Conservation (phyloP, 2,797 vertebrate genomes). For the Nyctalus aviator region DNA sequence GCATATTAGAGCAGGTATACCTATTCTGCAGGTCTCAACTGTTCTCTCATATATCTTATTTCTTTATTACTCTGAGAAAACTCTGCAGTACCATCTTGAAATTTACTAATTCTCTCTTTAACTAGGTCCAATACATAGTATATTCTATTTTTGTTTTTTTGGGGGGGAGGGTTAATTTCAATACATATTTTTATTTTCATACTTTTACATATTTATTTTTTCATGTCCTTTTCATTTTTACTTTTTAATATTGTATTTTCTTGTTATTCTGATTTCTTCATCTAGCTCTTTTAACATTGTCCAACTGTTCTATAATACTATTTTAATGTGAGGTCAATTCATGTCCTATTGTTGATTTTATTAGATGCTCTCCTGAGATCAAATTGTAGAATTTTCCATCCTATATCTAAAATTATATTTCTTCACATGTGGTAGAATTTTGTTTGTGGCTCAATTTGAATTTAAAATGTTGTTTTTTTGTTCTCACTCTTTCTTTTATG, state of each 20-base stretch:
- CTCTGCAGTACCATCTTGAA: not conserved
- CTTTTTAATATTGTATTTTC: not conserved
- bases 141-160: not conserved
- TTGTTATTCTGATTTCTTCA: not conserved
- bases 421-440: not conserved
- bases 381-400: not conserved
- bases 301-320: not conserved
- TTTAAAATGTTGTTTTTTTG: not conserved
- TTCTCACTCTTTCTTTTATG: conserved; percentile 9
- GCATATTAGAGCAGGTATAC: not conserved
- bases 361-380: not conserved
- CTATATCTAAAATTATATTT: not conserved
- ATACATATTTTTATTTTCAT: not conserved
- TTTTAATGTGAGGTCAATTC: conserved; percentile 15
- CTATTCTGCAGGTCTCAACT: not conserved
- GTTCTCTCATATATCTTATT: not conserved
- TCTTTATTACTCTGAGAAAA: not conserved
- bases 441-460: conserved; percentile 11
- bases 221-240: not conserved
- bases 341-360: not conserved
- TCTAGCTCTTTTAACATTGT: conserved; percentile 10
- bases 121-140: not conserved
- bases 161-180: not conserved
- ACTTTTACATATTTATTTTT: conserved; percentile 24
- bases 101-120: not conserved